Evolutionary conservation across 1,140 invertebrate species (phyloP).

Genomic region (Ostrea edulis): DNA sequence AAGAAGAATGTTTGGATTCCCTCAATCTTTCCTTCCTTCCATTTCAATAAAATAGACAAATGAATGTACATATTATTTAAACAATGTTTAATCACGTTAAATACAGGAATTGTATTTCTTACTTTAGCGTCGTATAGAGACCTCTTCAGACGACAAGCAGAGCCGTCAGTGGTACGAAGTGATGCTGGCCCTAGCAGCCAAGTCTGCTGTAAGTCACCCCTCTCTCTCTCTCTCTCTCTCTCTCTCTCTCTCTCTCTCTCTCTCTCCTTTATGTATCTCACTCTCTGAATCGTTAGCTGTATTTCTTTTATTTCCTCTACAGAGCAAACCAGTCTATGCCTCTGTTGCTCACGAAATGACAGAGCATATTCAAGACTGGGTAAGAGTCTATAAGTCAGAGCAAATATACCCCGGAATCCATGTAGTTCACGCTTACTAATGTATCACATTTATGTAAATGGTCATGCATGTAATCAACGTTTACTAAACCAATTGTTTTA

Average conservation of each 20-base stretch:
- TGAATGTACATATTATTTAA: too few species aligned
- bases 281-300: neutral
- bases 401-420: neutral
- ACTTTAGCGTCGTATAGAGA: neutral
- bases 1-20: too few species aligned
- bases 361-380: slow-evolving; percentile 1
- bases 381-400: neutral
- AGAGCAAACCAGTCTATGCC: neutral
- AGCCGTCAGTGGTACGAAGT: neutral
- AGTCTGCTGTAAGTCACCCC: neutral
- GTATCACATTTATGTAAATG: neutral
- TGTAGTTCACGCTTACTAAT: neutral
- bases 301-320: neutral
- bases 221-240: neutral
- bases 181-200: neutral
- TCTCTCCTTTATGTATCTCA: neutral
- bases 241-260: neutral
- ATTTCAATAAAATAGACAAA: too few species aligned
- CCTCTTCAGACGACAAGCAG: neutral
- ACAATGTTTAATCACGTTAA: too few species aligned
- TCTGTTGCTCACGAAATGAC: neutral
- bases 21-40: too few species aligned
- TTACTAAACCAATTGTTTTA: neutral
- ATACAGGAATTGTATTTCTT: neutral
- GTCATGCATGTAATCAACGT: neutral